These are phyloP conservation scores for Penaeus japonicus DNA, from an alignment of 1,140 invertebrate genomes.

Conservation along the genomic window DNA sequence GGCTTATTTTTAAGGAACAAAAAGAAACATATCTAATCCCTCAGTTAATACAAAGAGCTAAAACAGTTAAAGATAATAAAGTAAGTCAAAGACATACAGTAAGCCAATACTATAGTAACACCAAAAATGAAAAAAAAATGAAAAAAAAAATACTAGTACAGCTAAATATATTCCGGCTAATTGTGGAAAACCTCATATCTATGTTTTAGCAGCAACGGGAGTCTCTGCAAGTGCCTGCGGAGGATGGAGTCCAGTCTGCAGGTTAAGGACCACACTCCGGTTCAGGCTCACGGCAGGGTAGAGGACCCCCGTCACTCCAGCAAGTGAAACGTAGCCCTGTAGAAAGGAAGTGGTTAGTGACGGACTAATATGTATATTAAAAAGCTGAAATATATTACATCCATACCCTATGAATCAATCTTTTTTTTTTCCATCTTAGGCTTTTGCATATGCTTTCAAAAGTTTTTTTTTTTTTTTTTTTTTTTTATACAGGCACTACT, in stretches of 20 bases:
- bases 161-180: background rate
- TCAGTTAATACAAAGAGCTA: too few species aligned
- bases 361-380: background rate
- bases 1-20: too few species aligned
- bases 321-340: slow-evolving; percentile 55
- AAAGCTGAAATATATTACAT: background rate
- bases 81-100: background rate
- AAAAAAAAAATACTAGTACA: background rate
- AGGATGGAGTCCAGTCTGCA: slow-evolving; percentile 48
- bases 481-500: too few species aligned
- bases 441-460: too few species aligned
- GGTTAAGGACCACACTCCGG: slow-evolving; percentile 47
- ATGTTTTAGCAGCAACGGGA: background rate
- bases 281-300: slow-evolving; percentile 59
- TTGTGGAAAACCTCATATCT: background rate
- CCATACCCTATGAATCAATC: too few species aligned
- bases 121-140: background rate
- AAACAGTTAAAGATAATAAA: background rate
- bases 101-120: background rate
- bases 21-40: too few species aligned
- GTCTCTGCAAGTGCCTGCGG: slow-evolving; percentile 8
- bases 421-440: background rate
- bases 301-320: slow-evolving; percentile 46
- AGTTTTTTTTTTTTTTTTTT: too few species aligned
- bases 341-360: background rate